A percentile compares a stretch with the other conserved stretches of the same genome.
Conservation (phyloP, 1,140 invertebrate species). For the Oryctes rhinoceros region DNA sequence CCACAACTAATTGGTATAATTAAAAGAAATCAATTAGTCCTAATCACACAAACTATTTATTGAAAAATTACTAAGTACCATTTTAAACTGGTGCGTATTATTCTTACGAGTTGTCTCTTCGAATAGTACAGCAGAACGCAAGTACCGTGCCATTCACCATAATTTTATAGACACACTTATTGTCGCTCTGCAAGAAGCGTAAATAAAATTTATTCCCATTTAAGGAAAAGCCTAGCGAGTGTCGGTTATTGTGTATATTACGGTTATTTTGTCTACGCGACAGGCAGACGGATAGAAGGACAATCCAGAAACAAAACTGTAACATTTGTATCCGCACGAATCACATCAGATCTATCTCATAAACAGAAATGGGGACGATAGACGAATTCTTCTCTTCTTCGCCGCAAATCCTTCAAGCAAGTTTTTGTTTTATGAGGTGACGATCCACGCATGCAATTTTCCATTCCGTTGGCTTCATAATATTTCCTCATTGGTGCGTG, state of each 20-base stretch:
- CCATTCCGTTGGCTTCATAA: slow-evolving; percentile 42
- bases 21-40: no score
- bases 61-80: no score
- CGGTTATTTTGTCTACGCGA: no score
- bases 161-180: no score
- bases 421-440: slow-evolving; percentile 43
- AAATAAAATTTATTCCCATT: not conserved
- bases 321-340: not conserved
- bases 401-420: slow-evolving; percentile 31
- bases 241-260: no score
- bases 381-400: not conserved
- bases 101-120: no score
- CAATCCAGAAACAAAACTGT: not conserved
- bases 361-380: slow-evolving; percentile 11
- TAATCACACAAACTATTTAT: no score
- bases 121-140: no score
- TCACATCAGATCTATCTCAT: slow-evolving; percentile 22
- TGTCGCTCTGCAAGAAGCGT: not conserved
- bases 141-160: no score
- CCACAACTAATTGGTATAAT: no score
- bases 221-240: no score
- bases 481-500: slow-evolving; percentile 45
- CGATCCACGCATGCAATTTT: slow-evolving; percentile 44
- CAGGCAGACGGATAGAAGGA: not conserved
- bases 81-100: no score